phyloP scores from a whole-genome alignment of 1,140 invertebrate genomes.

The Nylanderia fulva region DNA sequence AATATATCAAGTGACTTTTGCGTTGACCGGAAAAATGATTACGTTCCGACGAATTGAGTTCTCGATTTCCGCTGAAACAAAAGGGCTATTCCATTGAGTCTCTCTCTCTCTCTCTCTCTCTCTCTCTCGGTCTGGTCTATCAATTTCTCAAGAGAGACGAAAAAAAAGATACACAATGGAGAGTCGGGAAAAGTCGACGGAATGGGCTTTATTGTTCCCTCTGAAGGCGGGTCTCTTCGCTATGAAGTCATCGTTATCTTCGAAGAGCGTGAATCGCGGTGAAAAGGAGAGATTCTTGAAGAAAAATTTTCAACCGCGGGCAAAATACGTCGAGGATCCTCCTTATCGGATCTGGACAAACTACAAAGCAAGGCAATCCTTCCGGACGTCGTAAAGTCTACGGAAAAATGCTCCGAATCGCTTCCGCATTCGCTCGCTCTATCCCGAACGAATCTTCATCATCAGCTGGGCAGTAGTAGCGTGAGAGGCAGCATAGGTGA shows the following conservation, averaged over 20 bases:
- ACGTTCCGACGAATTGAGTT: conserved; percentile 13
- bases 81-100: conserved; percentile 2
- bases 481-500: conserved; percentile 91
- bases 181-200: conserved; percentile 83
- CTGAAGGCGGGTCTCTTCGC: conserved; percentile 87
- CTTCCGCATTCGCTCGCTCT: conserved; percentile 86
- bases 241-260: conserved; percentile 86
- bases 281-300: conserved; percentile 64
- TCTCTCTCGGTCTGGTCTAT: too few relatives aligned
- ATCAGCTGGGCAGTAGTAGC: conserved; percentile 79
- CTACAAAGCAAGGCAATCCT: conserved; percentile 81
- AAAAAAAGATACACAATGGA: conserved; percentile 74
- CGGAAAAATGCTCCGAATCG: conserved; percentile 85
- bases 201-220: conserved; percentile 88
- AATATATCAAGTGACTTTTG: conserved; percentile 16
- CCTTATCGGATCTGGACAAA: conserved; percentile 90
- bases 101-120: too few relatives aligned
- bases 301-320: conserved; percentile 78
- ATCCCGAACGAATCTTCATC: conserved; percentile 85
- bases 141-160: not conserved
- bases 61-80: not conserved
- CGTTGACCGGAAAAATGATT: not conserved
- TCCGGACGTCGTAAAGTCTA: conserved; percentile 85
- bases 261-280: conserved; percentile 78
- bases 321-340: conserved; percentile 89